Evolutionary conservation across 2,888 invertebrate genomes (phyloP), one percentile per base, ranked within the genome.

Genomic region (Ornithoptera alexandrae): DNA sequence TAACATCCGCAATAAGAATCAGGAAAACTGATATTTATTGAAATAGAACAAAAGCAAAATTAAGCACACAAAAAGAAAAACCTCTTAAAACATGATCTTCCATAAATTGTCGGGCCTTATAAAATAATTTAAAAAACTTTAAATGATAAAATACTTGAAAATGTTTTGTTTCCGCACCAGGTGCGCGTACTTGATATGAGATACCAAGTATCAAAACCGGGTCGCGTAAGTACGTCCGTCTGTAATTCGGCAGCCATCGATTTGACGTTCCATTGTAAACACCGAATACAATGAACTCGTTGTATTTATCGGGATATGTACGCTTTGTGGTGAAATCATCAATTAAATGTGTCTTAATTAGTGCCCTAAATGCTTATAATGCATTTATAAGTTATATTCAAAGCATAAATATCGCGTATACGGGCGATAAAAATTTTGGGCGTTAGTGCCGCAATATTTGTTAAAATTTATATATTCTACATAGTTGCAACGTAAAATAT

Each of bases 261-360:
- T 76, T 63, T 68, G 68, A 71, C 61, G 67, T 62, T 82, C 79
- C 71, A 74, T 84, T 86, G 87, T 90, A 90, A 90, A 90, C 89
- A 90, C 65, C 66, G 72, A 76, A 88, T 83, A 84, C 89, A 89
- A 84, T 90, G 90, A 89, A 90, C 89, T 82, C 78, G 69, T 78
- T 71, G 65, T 81, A 80, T 81, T 80, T 79, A 76, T 74, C 78
- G 76, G 78, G 77, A 83, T 81, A 84, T 74, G 76, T 69, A 68
- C 50, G 20, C 53, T 64, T 69, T 65, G 8, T 24, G 8, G 1
- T 42, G 62, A 76, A 77, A 75, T 81, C 74, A 79, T 86, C 76
- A 83, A 83, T 82, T 76, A 86, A 87, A 87, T 77, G 77, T 79
- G 74, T 73, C 73, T 74, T 78, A 72, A 69, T 70, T 71, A 74